phyloP scores from a whole-genome alignment of 2,113 vertebrate species.

The Pachycephala philippinensis region DNA sequence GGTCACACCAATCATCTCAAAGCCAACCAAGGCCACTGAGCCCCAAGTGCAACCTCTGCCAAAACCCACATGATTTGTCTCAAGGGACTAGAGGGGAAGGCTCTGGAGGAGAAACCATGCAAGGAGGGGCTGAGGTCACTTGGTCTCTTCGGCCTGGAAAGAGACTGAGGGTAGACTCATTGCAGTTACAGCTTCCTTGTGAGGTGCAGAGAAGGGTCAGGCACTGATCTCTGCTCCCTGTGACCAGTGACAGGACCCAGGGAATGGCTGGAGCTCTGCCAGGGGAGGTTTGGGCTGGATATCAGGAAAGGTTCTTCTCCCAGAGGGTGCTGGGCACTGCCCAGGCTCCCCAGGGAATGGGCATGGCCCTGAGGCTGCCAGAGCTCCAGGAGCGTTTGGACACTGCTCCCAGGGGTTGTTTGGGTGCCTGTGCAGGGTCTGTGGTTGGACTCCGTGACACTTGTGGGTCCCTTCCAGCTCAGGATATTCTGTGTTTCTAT shows the following conservation, averaged over 20 bases:
- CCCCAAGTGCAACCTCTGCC: not conserved
- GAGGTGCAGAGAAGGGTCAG: not conserved
- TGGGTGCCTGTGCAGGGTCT: not conserved
- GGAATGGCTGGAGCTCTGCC: not conserved
- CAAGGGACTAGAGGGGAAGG: not conserved
- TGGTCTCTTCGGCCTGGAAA: not conserved
- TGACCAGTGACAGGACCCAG: not conserved
- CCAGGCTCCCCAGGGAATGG: not conserved
- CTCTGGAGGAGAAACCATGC: not conserved
- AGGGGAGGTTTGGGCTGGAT: not conserved
- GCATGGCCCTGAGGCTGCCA: accelerated
- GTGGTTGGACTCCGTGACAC: not conserved
- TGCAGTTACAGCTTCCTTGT: not conserved
- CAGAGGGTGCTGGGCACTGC: not conserved
- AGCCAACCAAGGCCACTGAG: not conserved
- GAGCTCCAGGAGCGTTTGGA: not conserved
- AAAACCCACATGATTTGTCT: accelerated
- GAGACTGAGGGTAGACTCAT: not conserved
- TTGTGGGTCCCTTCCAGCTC: not conserved
- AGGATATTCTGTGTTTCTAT: not conserved
- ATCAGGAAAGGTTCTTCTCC: not conserved
- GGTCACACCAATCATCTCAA: not conserved
- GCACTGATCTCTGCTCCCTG: not conserved
- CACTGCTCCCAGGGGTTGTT: accelerated
- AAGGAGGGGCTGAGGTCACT: not conserved